Evolutionary conservation across 2,113 vertebrate species (phyloP), one percentile per base, ranked within the genome.

Genomic region (Eudyptes chrysolophus): DNA sequence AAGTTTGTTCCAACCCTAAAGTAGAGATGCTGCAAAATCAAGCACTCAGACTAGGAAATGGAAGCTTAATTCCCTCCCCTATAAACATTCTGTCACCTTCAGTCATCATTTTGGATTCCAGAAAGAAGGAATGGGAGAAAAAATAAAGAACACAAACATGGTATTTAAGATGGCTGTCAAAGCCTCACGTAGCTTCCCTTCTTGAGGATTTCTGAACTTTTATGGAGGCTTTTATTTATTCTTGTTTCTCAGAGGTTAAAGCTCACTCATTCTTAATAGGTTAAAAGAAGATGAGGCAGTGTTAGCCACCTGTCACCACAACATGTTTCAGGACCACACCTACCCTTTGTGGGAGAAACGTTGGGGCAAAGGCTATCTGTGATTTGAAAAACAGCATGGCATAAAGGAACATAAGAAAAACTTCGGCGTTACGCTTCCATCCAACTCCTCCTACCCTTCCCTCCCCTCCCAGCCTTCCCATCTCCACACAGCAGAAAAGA

Each of bases 241-340:
- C 20, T n/a, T 40, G 25, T 26, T 51, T 86, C 64, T 83, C 44
- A 78, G 30, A 44, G 26, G 25, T 42, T 65, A 15, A 79, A 68
- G 16, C 52, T 75, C 36, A 69, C 20, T 34, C 34, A 61, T 72
- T 61, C 66, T 36, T n/a, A 51, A 72, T 2, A 9, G 25, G 17
- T 69, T 42, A 76, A 76, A 90, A 83, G 42, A 86, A 34, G 25
- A 61, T 8, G 19, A 79, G 15, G 18, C 40, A 55, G 13, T 20
- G 61, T 34, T 13, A 80, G 10, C 24, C 58, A 65, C 12, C 18
- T 13, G 16, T 49, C 54, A 52, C 24, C 49, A 55, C 25, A 65
- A 29, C 1, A 2, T 1, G 0, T 52, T 77, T 60, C 2, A 1
- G 20, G 25, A 75, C 32, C n/a, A 84, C 38, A 58, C 6, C 24